phyloP scores from a whole-genome alignment of 2,113 vertebrate species.

The Rhynchomys soricoides region DNA sequence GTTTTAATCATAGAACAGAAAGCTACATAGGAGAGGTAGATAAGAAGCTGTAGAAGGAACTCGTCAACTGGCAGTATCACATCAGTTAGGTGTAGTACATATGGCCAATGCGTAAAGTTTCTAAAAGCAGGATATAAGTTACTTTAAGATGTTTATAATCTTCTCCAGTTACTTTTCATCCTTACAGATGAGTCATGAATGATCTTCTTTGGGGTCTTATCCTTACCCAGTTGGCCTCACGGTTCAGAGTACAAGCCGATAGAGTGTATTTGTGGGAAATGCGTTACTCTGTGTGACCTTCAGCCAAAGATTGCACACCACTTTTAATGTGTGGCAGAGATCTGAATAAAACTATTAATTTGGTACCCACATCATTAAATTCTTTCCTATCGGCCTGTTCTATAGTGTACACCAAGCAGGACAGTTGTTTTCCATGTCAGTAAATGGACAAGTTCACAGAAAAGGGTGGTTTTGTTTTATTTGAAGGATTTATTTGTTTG shows the following conservation, averaged over 20 bases:
- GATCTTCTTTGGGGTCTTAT: background rate
- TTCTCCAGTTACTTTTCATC: background rate
- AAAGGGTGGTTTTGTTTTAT: background rate
- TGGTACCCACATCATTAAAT: background rate
- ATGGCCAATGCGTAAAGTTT: background rate
- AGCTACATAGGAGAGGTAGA: background rate
- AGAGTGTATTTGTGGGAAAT: background rate
- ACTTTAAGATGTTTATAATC: background rate
- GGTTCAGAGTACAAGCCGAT: background rate
- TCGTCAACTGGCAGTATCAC: background rate
- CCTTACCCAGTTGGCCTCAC: background rate
- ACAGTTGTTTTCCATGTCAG: background rate
- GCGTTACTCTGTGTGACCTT: constrained; percentile 14
- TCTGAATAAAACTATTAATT: constrained; percentile 15
- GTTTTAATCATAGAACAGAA: background rate
- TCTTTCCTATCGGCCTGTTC: background rate
- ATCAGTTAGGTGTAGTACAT: background rate
- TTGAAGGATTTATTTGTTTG: background rate
- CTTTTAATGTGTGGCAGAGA: background rate
- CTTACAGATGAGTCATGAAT: constrained; percentile 7
- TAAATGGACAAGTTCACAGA: background rate
- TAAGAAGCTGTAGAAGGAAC: constrained; percentile 20
- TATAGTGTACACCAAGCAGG: background rate
- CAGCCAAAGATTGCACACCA: background rate
- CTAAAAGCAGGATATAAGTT: background rate